phyloP scores from a whole-genome alignment of 2,113 vertebrate genomes.

The Daubentonia madagascariensis region DNA sequence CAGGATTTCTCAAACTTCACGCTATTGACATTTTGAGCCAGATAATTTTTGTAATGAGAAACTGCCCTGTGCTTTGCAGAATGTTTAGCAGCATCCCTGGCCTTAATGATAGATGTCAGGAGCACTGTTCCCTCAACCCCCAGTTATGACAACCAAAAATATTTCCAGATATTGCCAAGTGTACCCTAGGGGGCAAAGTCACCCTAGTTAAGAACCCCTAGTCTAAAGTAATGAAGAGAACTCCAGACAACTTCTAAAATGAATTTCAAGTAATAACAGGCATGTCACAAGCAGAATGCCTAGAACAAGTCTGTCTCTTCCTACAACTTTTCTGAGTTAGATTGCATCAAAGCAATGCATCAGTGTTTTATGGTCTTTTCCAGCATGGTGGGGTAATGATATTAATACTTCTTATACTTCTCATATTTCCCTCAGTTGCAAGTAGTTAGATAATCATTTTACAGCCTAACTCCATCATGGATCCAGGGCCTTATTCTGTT shows the following conservation, averaged over 20 bases:
- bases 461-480: neutral
- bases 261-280: neutral
- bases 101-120: neutral
- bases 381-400: no score
- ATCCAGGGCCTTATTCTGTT: neutral
- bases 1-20: neutral
- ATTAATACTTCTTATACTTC: neutral
- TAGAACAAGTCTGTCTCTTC: neutral
- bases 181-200: neutral
- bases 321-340: neutral
- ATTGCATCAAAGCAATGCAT: neutral
- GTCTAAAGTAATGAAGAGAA: neutral
- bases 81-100: neutral
- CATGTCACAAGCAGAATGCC: neutral
- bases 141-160: neutral
- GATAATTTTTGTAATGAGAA: neutral
- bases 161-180: neutral
- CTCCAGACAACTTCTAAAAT: neutral
- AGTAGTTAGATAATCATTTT: neutral
- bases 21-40: neutral
- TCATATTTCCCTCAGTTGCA: neutral
- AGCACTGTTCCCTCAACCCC: neutral
- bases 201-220: neutral
- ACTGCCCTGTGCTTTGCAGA: neutral
- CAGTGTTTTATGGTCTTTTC: neutral